These are phyloP conservation scores for Orchesella flavescens DNA, from an alignment of 2,888 invertebrate species.

Conservation along the genomic window DNA sequence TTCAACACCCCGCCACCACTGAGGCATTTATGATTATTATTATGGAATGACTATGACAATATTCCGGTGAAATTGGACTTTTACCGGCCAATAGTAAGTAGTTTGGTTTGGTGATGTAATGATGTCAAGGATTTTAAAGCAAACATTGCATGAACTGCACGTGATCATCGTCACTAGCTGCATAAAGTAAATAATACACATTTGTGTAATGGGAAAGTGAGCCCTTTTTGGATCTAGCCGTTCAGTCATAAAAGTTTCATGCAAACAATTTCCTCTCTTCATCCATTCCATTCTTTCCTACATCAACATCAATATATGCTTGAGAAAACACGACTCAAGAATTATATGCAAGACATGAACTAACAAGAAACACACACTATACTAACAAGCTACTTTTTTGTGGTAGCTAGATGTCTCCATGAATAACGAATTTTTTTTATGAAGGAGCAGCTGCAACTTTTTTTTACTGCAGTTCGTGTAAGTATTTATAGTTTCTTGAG, in stretches of 20 bases:
- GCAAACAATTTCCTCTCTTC: constrained; percentile 31
- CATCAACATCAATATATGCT: too few species aligned
- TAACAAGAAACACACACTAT: too few species aligned
- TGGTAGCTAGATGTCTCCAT: neutral
- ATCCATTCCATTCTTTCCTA: neutral
- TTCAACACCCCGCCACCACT: too few species aligned
- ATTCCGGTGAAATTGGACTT: neutral
- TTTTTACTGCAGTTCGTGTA: constrained; percentile 40
- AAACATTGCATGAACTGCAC: constrained; percentile 1
- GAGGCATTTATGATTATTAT: too few species aligned
- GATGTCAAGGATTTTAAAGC: neutral
- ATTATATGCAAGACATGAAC: too few species aligned
- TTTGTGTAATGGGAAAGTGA: constrained; percentile 18
- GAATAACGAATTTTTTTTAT: constrained; percentile 49
- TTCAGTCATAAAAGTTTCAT: constrained; percentile 39
- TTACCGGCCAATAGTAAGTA: neutral
- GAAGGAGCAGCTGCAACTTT: constrained; percentile 40
- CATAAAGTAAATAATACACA: constrained; percentile 17
- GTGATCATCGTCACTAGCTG: neutral
- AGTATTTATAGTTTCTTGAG: neutral
- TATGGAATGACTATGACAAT: neutral
- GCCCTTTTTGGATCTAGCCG: constrained; percentile 1
- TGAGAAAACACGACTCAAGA: too few species aligned
- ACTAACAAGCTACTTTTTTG: too few species aligned
- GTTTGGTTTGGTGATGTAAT: too few species aligned